phyloP scores from a whole-genome alignment of 1,140 invertebrate genomes.

The Drosophila santomea region DNA sequence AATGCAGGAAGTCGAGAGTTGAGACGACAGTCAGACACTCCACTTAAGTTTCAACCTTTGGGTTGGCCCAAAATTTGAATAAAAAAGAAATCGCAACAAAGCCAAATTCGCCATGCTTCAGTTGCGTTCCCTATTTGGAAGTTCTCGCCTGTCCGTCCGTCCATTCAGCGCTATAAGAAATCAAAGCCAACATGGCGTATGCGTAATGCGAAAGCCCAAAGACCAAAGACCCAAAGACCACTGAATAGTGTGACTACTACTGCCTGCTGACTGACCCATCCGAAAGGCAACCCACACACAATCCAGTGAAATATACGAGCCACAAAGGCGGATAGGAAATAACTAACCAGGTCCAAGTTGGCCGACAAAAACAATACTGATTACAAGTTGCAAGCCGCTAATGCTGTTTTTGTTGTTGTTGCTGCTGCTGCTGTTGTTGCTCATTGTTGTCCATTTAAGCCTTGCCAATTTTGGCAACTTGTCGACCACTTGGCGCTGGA shows the following conservation, averaged over 20 bases:
- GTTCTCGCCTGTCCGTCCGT: conserved; percentile 30
- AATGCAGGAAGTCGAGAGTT: conserved; percentile 22
- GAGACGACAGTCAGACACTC: not conserved
- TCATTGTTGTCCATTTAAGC: conserved; percentile 71
- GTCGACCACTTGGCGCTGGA: conserved; percentile 70
- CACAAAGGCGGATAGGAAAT: conserved; percentile 75
- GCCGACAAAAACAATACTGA: conserved; percentile 25
- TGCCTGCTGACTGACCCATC: conserved; percentile 52
- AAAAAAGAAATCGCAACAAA: conserved; percentile 48
- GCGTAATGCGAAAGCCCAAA: conserved; percentile 60
- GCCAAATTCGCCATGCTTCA: conserved; percentile 31
- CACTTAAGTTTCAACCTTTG: not conserved
- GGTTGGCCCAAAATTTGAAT: conserved; percentile 19
- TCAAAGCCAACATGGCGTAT: conserved; percentile 59
- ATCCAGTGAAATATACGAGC: conserved; percentile 47
- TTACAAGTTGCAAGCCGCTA: conserved; percentile 19
- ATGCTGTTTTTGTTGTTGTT: conserved; percentile 31
- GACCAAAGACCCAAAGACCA: too few relatives aligned
- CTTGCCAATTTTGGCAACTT: conserved; percentile 81
- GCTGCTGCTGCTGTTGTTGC: conserved; percentile 27
- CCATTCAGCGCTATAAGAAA: conserved; percentile 35
- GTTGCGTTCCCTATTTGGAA: conserved; percentile 43
- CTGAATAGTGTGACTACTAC: not conserved
- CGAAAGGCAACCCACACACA: conserved; percentile 46
- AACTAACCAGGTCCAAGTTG: conserved; percentile 58